These are phyloP conservation scores for Mormyrus iriodes DNA, from an alignment of 2,113 vertebrate genomes.

Conservation along the genomic window DNA sequence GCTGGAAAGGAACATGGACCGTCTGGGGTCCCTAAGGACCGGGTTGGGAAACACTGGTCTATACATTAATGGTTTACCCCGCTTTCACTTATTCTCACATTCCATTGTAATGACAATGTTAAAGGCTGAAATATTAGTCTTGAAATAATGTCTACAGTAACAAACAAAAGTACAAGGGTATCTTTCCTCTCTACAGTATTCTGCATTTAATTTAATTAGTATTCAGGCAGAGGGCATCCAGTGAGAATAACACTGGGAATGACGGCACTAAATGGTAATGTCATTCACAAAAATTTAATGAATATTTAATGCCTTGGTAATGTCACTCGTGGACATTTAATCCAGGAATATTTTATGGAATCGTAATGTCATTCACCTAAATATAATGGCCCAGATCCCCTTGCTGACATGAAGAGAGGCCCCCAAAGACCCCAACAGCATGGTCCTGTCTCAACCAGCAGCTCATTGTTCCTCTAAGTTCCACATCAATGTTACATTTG, in stretches of 20 bases:
- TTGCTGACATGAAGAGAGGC: not conserved
- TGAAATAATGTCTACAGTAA: not conserved
- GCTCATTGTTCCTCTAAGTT: not conserved
- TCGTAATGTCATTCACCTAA: not conserved
- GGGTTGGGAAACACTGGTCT: not conserved
- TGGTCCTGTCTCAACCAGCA: not conserved
- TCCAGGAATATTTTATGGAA: not conserved
- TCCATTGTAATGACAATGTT: not conserved
- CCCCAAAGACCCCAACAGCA: not conserved
- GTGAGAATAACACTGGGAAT: not conserved
- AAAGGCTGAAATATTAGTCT: not conserved
- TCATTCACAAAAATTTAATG: slow-evolving; percentile 12
- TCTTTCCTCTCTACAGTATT: not conserved
- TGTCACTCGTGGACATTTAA: not conserved
- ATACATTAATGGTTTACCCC: not conserved
- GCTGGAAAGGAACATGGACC: not conserved
- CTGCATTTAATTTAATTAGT: not conserved
- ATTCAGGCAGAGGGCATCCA: not conserved
- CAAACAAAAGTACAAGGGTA: not conserved
- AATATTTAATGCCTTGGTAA: slow-evolving; percentile 4
- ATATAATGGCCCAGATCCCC: not conserved
- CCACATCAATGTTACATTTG: not conserved
- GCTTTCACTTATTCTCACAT: not conserved
- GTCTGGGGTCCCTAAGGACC: not conserved
- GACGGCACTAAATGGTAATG: not conserved